phyloP scores from a whole-genome alignment of 1,140 invertebrate species.

The Macrotrachela quadricornifera region DNA sequence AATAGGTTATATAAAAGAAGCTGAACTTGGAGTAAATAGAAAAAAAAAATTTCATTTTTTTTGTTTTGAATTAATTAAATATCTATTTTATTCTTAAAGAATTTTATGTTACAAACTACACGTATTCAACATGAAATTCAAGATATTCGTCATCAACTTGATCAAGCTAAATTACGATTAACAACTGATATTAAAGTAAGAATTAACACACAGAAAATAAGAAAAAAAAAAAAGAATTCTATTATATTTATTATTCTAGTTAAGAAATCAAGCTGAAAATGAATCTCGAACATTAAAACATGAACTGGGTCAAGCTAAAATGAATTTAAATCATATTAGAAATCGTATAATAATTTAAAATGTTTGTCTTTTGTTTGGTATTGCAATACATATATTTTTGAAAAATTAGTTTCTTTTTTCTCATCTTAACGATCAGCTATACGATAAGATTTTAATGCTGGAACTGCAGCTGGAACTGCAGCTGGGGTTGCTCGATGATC shows the following conservation, averaged over 20 bases:
- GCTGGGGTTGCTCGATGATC: too few species aligned
- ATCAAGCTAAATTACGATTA: constrained; percentile 34
- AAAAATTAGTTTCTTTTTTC: too few species aligned
- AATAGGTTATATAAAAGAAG: constrained; percentile 14
- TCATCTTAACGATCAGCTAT: too few species aligned
- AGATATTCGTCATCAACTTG: constrained; percentile 33
- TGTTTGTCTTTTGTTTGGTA: too few species aligned
- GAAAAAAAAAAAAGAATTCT: background rate
- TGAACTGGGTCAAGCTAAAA: constrained; percentile 25
- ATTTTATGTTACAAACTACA: constrained; percentile 27
- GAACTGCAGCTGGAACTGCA: too few species aligned
- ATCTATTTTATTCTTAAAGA: background rate
- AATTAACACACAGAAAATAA: background rate
- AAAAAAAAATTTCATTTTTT: constrained; percentile 11
- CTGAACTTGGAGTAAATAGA: constrained; percentile 14
- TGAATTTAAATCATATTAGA: too few species aligned
- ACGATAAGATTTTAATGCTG: too few species aligned
- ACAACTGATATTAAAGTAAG: constrained; percentile 35
- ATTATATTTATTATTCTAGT: constrained; percentile 19
- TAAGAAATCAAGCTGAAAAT: constrained; percentile 33
- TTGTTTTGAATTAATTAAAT: background rate
- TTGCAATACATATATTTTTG: too few species aligned
- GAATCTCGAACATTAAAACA: constrained; percentile 30
- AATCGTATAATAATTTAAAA: too few species aligned
- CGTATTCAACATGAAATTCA: constrained; percentile 32